These are phyloP conservation scores for Onychomys leucogaster DNA, from an alignment of 2,797 vertebrate genomes.

Conservation along the genomic window DNA sequence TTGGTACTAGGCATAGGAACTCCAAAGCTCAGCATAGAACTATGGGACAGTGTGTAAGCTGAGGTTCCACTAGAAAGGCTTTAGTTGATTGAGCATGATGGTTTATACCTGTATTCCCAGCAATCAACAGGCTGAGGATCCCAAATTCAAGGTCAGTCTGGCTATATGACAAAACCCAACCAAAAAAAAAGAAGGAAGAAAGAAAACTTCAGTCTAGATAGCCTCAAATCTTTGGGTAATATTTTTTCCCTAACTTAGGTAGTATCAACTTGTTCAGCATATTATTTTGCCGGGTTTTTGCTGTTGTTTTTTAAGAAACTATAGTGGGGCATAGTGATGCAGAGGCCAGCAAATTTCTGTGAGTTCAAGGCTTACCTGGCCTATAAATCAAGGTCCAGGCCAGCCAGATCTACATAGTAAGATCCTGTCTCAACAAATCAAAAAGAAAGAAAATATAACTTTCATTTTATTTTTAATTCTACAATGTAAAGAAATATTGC, in stretches of 20 bases:
- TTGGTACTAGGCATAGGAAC: neutral
- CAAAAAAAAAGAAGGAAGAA: neutral
- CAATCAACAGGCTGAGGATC: neutral
- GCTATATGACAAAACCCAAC: neutral
- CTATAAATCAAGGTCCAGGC: no score
- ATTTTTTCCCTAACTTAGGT: conserved; percentile 20
- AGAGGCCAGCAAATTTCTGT: no score
- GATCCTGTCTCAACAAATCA: no score
- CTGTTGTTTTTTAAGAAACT: neutral
- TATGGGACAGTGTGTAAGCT: neutral
- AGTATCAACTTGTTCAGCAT: neutral
- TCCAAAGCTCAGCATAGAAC: neutral
- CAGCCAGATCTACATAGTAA: no score
- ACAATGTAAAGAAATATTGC: neutral
- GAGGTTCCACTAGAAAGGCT: neutral
- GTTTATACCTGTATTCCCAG: neutral
- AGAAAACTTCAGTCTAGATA: neutral
- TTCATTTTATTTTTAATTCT: neutral
- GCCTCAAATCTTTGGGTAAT: neutral
- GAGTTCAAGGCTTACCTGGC: no score
- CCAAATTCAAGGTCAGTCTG: neutral
- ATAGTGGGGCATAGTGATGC: neutral
- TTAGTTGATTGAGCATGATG: neutral
- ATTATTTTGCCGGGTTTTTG: neutral
- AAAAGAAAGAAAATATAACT: neutral